These are phyloP conservation scores for Papilio machaon DNA, from an alignment of 1,140 invertebrate species.

Conservation along the genomic window DNA sequence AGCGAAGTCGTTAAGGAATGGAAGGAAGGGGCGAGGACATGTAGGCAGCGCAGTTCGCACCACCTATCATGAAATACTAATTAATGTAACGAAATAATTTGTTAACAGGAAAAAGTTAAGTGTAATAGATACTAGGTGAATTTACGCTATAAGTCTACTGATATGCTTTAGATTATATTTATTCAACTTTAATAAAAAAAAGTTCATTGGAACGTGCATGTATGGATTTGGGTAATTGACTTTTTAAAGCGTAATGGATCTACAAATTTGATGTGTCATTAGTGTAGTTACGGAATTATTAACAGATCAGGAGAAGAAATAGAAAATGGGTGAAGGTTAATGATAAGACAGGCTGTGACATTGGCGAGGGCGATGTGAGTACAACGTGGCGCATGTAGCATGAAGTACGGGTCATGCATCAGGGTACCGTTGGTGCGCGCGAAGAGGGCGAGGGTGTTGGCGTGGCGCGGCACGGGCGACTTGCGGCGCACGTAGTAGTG, in stretches of 20 bases:
- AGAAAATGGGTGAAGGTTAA: neutral
- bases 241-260: neutral
- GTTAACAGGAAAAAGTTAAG: neutral
- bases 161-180: neutral
- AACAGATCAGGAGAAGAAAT: neutral
- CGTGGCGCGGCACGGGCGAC: slow-evolving; percentile 73
- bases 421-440: slow-evolving; percentile 72
- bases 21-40: neutral
- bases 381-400: slow-evolving; percentile 26
- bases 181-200: neutral
- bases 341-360: neutral
- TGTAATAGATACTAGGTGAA: neutral
- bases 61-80: slow-evolving; percentile 7
- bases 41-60: slow-evolving; percentile 8
- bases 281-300: neutral
- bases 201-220: neutral
- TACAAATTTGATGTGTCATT: neutral
- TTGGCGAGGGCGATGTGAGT: slow-evolving; percentile 40
- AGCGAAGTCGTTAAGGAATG: neutral
- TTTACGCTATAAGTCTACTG: neutral
- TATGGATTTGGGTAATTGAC: neutral
- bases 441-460: slow-evolving; percentile 74
- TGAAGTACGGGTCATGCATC: slow-evolving; percentile 46
- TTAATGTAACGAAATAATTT: neutral
- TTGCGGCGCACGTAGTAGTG: slow-evolving; percentile 79